Evolutionary conservation across 2,797 vertebrate species (phyloP), one percentile per base, ranked within the genome.

Genomic region (Denticeps clupeoides): DNA sequence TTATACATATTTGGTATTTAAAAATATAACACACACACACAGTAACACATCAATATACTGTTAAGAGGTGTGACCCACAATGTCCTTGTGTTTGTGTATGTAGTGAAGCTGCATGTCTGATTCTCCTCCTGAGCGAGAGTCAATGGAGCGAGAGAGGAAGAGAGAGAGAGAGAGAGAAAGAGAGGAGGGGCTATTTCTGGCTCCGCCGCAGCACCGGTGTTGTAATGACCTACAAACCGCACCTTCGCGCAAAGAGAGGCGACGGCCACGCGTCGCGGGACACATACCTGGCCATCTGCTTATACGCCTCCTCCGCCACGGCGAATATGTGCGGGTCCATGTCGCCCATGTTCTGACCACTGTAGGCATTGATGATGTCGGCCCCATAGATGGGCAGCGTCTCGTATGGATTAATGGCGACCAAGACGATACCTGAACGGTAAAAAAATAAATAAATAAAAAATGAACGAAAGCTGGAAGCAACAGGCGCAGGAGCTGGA

Each of bases 241-340:
- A 35, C 19, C 23, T 7, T 15, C 22, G 11, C 33, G 58, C 35
- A 43, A 31, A 49, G 3, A 45, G 16, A 22, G 22, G 24, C 16
- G 37, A 16, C 37, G 15, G 2, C 15, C 18, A 19, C 7, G 21
- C 15, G 38, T 3, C 18, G 19, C 9, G 4, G 16, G 3, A 27
- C 47, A 82, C 89, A 62, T 60, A 98, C 94, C 94, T 94, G 73
- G 93, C 94, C 94, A 99, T 99, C 81, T 99, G 94, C 61, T 97
- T 99, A 62, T 97, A 99, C 1, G 94, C 91, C 65, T 99, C 94
- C 53, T 99, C 93, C 44, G 93, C 94, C 73, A 99, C 94, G 0
- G 94, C 94, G 27, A 99, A 99, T 74, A 99, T 98, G 63, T 99
- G 94, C 3, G 94, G 94, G 63, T 99, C 94, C 93, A 99, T 99